A percentile compares a stretch with the other conserved stretches of the same genome.
Conservation (phyloP, 2,797 vertebrate species). For the Botia almorhae region DNA sequence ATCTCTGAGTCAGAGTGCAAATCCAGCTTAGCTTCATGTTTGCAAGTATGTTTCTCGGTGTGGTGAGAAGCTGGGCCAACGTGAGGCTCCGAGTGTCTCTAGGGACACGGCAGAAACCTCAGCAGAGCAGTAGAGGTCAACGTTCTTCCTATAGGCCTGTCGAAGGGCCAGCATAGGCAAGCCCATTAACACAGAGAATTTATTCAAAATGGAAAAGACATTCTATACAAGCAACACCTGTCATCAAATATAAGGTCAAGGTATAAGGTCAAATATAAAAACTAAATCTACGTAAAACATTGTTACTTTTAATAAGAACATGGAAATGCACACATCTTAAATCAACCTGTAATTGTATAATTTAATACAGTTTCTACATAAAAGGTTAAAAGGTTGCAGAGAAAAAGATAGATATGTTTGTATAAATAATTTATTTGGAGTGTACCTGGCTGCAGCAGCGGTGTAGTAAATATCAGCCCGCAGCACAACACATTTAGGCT, state of each 20-base stretch:
- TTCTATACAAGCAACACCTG: constrained; percentile 33
- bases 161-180: constrained; percentile 72
- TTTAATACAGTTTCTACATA: too few relatives aligned
- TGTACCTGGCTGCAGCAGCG: neutral
- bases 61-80: constrained; percentile 70
- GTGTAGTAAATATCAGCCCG: neutral
- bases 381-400: too few relatives aligned
- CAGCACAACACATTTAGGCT: constrained; percentile 17
- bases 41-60: constrained; percentile 39
- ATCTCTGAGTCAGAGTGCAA: constrained; percentile 59
- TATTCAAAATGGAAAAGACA: constrained; percentile 12
- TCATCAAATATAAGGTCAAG: too few relatives aligned
- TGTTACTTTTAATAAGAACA: too few relatives aligned
- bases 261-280: too few relatives aligned
- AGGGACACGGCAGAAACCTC: constrained; percentile 76
- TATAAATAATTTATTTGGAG: too few relatives aligned
- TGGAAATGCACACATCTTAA: too few relatives aligned
- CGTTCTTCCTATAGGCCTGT: constrained; percentile 69
- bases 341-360: too few relatives aligned
- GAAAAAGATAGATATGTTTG: too few relatives aligned
- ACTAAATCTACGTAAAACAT: too few relatives aligned
- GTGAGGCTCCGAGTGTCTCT: constrained; percentile 68
- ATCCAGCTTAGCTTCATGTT: constrained; percentile 62
- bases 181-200: constrained; percentile 73
- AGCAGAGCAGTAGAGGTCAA: constrained; percentile 74